phyloP scores from a whole-genome alignment of 53 echinoderm and acorn worm genomes.

The Stichopus horrens region DNA sequence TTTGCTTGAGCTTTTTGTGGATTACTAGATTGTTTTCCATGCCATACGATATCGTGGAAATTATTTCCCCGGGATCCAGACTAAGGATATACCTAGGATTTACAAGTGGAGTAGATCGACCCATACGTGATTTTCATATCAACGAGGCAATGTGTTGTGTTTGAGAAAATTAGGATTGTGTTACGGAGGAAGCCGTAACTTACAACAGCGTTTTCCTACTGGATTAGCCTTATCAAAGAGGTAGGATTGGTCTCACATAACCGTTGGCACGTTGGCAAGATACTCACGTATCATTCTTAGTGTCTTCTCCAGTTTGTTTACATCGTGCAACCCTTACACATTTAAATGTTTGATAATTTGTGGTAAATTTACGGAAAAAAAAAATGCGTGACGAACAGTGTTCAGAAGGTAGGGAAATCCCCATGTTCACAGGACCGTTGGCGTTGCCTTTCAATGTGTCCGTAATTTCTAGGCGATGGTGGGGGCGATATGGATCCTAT shows the following conservation, averaged over 20 bases:
- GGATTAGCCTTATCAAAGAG: constrained; percentile 20
- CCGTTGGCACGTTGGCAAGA: too few relatives aligned
- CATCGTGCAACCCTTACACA: too few relatives aligned
- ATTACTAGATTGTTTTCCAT: constrained; percentile 3
- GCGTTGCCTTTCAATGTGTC: too few relatives aligned
- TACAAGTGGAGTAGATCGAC: constrained; percentile 24
- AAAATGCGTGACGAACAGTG: too few relatives aligned
- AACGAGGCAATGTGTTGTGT: constrained; percentile 16
- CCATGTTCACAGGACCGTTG: too few relatives aligned
- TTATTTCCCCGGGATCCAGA: constrained; percentile 9
- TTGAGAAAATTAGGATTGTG: not conserved
- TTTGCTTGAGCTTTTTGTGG: constrained; percentile 24
- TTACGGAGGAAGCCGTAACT: constrained; percentile 34
- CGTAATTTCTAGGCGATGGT: too few relatives aligned
- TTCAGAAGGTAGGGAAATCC: too few relatives aligned
- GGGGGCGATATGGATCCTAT: too few relatives aligned
- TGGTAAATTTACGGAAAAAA: too few relatives aligned
- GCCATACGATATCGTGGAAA: not conserved
- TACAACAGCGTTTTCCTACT: constrained; percentile 5
- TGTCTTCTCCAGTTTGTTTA: too few relatives aligned
- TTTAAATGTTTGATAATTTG: too few relatives aligned
- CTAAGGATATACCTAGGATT: constrained; percentile 21
- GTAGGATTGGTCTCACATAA: not conserved
- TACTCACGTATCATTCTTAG: too few relatives aligned
- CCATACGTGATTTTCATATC: constrained; percentile 3